Evolutionary conservation across 2,797 vertebrate species (phyloP), one percentile per base, ranked within the genome.

Genomic region (Danio jaintianensis): DNA sequence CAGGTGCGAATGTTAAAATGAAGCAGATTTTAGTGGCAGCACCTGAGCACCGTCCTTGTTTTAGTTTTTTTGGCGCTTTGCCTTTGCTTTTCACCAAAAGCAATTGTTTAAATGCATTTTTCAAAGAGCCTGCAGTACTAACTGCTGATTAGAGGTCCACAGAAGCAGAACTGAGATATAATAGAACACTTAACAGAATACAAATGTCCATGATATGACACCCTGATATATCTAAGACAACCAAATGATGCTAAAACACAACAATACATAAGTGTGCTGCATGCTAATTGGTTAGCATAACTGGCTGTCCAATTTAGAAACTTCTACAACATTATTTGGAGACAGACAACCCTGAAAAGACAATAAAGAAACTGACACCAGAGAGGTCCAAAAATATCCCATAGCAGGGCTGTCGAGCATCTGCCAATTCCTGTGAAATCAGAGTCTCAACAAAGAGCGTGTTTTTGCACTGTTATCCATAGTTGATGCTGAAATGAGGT

Each of bases 191-290:
- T 68, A 50, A 69, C 45, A 16, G 18, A 7, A 12, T 20, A 22
- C 18, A 40, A 11, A 82, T 40, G 10, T 76, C 36, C 8, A 59
- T 75, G 22, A 74, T 13, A 61, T 78, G 22, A 81, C 79, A 79
- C 50, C 72, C 61, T 81, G 74, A 84, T 79, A 55, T 40, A 40
- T 76, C 71, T 62, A 75, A 52, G 47, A 77, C 12, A 47, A 69
- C 11, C 56, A 59, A 45, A 85, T 76, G 58, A 80, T 38, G 22
- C 29, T 76, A 29, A 45, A 70, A 22, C 50, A 22, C 22, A 58
- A n/a, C 80, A 75, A 63, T 16, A 78, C n/a, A 75, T 42, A 68
- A 68, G 72, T 68, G 82, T 52, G 71, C 8, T 71, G 40, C 84
- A 85, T 85, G 79, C 70, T 68, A 64, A 77, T 79, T 62, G 20